phyloP scores from a whole-genome alignment of 1,140 invertebrate species.

The Bombus superbus region DNA sequence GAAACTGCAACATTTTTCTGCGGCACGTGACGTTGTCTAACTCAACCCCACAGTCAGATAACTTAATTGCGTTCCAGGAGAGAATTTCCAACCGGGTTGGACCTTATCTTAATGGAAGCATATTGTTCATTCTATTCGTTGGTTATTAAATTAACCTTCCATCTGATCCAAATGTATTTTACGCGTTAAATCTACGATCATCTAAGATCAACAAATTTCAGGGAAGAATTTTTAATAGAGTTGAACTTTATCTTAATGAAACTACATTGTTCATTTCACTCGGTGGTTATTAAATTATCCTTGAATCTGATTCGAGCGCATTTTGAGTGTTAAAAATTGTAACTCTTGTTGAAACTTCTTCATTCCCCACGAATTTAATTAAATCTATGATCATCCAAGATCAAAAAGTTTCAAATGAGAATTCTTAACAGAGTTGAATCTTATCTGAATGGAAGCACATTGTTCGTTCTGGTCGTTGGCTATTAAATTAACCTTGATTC shows the following conservation, averaged over 20 bases:
- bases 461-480: neutral
- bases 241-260: neutral
- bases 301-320: neutral
- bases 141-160: slow-evolving; percentile 7
- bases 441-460: neutral
- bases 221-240: neutral
- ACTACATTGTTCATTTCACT: neutral
- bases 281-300: neutral
- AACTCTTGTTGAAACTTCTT: neutral
- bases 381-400: neutral
- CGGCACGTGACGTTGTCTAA: neutral
- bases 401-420: neutral
- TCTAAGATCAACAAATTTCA: neutral
- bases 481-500: neutral
- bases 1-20: slow-evolving; percentile 20
- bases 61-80: slow-evolving; percentile 10
- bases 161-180: neutral
- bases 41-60: neutral
- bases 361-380: neutral
- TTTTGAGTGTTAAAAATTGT: neutral
- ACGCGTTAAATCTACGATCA: neutral
- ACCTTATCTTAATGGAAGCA: slow-evolving; percentile 10
- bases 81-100: neutral
- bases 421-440: neutral
- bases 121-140: neutral